A percentile compares a stretch with the other conserved stretches of the same genome.
Conservation (phyloP, 2,888 invertebrate species). For the Rhingia campestris region DNA sequence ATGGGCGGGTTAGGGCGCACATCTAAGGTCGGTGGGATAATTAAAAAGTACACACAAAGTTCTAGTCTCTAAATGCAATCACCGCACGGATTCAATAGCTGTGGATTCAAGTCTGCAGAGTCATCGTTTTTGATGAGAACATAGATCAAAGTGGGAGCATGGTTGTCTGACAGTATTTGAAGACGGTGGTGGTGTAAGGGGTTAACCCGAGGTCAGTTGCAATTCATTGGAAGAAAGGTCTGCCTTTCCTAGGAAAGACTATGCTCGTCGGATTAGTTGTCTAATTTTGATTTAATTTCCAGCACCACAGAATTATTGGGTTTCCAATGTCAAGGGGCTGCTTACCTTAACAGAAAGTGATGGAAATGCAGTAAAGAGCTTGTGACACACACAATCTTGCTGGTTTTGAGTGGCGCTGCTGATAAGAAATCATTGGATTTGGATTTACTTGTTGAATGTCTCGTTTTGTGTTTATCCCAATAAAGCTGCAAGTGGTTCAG, state of each 20-base stretch:
- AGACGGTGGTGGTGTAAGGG: constrained; percentile 1
- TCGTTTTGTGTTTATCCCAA: no score
- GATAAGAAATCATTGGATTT: no score
- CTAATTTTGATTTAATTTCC: neutral
- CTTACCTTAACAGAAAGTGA: no score
- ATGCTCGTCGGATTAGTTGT: neutral
- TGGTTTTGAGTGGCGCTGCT: no score
- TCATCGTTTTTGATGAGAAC: constrained; percentile 55
- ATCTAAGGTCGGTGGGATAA: constrained; percentile 53
- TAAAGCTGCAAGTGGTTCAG: no score
- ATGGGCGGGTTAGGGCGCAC: constrained; percentile 28
- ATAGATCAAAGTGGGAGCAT: constrained; percentile 14
- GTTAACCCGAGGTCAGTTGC: constrained; percentile 29
- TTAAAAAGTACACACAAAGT: constrained; percentile 55
- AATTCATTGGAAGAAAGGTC: constrained; percentile 30
- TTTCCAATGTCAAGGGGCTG: constrained; percentile 4
- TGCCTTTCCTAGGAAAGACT: constrained; percentile 6
- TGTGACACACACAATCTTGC: no score
- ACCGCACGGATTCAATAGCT: constrained; percentile 30
- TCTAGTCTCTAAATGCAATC: constrained; percentile 21
- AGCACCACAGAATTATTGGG: constrained; percentile 4
- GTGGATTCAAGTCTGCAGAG: constrained; percentile 29
- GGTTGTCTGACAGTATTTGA: neutral
- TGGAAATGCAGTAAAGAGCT: no score
- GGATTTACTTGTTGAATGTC: no score